Conservation (phyloP, 2,113 vertebrate genomes). For the Bettongia penicillata region DNA sequence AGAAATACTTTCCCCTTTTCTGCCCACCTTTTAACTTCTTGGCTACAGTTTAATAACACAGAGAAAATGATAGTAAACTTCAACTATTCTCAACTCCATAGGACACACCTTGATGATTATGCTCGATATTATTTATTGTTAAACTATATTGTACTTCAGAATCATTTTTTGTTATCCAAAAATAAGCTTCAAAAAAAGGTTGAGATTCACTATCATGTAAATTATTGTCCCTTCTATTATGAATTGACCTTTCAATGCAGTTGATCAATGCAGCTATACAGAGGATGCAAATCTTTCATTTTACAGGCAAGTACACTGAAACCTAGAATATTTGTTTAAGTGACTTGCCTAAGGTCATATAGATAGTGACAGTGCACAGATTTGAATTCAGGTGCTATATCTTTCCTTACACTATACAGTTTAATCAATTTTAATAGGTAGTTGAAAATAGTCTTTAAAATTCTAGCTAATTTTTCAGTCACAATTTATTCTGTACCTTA, state of each 20-base stretch:
- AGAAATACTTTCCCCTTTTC: constrained; percentile 38
- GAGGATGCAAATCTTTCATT: neutral
- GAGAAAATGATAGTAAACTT: constrained; percentile 33
- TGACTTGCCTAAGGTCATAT: neutral
- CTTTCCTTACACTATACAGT: neutral
- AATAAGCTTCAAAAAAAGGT: neutral
- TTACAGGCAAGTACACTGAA: neutral
- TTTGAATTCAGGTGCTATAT: neutral
- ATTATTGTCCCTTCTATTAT: constrained; percentile 37
- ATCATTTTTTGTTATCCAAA: constrained; percentile 12
- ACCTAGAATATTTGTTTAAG: neutral
- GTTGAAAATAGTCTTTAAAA: neutral
- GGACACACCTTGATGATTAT: constrained; percentile 2
- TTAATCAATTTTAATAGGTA: neutral
- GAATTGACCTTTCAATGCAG: constrained; percentile 35
- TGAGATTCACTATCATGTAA: constrained; percentile 43
- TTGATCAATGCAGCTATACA: constrained; percentile 22
- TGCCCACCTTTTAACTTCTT: constrained; percentile 48
- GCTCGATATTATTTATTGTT: neutral
- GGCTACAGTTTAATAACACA: constrained; percentile 44
- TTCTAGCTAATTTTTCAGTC: neutral
- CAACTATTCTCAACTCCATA: constrained; percentile 29
- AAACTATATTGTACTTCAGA: constrained; percentile 42
- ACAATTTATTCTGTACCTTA: neutral
- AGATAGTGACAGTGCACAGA: neutral